These are phyloP conservation scores for Linhomoeus sp. DNA, from an alignment of 2,888 invertebrate genomes.

Conservation along the genomic window DNA sequence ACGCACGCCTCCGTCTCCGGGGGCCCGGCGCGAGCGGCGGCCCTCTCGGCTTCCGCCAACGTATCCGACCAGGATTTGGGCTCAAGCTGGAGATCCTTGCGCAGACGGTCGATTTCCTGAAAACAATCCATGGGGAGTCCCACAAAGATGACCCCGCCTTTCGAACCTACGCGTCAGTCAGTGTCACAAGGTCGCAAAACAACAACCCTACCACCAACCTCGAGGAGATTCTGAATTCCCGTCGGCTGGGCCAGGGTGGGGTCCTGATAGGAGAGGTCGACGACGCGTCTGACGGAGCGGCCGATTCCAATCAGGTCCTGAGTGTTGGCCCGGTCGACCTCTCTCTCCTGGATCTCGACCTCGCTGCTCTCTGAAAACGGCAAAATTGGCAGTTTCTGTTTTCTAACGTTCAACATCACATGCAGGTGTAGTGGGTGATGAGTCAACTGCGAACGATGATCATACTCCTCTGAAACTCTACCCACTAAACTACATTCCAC, in stretches of 20 bases:
- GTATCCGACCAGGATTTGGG: neutral
- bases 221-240: constrained; percentile 58
- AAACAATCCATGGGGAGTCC: no score
- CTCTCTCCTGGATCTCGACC: constrained; percentile 7
- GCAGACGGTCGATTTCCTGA: constrained; percentile 1
- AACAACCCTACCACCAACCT: no score
- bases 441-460: no score
- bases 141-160: no score
- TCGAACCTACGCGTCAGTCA: no score
- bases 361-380: constrained; percentile 9
- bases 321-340: constrained; percentile 4
- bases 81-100: neutral
- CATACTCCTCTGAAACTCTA: no score
- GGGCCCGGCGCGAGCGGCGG: neutral
- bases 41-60: neutral
- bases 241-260: constrained; percentile 59
- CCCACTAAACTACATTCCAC: no score
- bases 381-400: no score
- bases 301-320: constrained; percentile 8
- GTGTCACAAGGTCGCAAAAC: no score
- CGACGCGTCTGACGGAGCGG: constrained; percentile 10
- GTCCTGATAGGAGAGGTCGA: constrained; percentile 52
- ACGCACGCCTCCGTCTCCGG: neutral
- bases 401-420: no score
- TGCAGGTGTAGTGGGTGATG: no score